phyloP scores from a whole-genome alignment of 2,888 invertebrate species.

The Agriopis marginaria region DNA sequence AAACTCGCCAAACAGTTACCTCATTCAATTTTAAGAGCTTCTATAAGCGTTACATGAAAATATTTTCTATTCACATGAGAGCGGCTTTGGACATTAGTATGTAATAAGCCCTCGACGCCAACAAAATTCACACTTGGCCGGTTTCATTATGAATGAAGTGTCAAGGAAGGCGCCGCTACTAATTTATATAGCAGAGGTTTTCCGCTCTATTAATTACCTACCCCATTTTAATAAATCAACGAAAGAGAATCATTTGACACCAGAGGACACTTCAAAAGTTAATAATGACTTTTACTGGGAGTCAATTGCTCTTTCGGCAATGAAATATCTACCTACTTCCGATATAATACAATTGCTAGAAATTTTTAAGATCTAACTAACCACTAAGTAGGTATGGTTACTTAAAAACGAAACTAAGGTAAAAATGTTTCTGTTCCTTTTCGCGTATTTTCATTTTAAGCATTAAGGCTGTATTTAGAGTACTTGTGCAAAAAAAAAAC shows the following conservation, averaged over 20 bases:
- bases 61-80: constrained; percentile 7
- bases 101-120: constrained; percentile 12
- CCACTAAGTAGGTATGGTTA: too few species aligned
- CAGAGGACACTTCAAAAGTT: constrained; percentile 28
- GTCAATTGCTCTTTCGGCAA: background rate
- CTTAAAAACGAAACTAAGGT: too few species aligned
- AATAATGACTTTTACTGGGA: constrained; percentile 14
- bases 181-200: constrained; percentile 33
- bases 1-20: background rate
- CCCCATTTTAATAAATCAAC: constrained; percentile 33
- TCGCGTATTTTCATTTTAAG: too few species aligned
- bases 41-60: constrained; percentile 2
- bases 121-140: constrained; percentile 27
- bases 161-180: constrained; percentile 22
- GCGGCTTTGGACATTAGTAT: constrained; percentile 3
- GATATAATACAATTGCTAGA: background rate
- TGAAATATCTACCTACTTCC: background rate
- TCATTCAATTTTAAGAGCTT: background rate
- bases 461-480: too few species aligned
- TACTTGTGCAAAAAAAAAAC: too few species aligned
- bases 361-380: background rate
- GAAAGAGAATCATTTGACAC: constrained; percentile 33
- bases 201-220: constrained; percentile 29
- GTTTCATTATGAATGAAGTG: constrained; percentile 33
- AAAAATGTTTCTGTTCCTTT: too few species aligned